Evolutionary conservation across 2,797 vertebrate genomes (phyloP).

Genomic region (Ataeniobius toweri): DNA sequence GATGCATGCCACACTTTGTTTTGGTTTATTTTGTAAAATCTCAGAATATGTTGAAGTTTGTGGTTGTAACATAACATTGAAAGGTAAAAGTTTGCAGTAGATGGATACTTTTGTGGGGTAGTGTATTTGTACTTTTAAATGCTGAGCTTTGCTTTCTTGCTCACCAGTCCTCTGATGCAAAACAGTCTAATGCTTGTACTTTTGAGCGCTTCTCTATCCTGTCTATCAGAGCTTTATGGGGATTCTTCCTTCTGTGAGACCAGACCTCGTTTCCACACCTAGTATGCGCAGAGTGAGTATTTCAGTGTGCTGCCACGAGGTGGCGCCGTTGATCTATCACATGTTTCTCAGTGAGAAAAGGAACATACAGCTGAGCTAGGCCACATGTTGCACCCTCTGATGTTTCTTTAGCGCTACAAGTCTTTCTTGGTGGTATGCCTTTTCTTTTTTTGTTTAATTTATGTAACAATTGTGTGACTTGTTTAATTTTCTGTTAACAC

Average conservation of each 20-base stretch:
- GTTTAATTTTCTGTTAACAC: neutral
- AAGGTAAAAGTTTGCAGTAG: too few relatives aligned
- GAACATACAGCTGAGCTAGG: slow-evolving; percentile 8
- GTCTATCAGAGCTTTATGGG: slow-evolving; percentile 75
- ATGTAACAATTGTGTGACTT: neutral
- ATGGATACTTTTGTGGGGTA: too few relatives aligned
- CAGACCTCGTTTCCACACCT: slow-evolving; percentile 78
- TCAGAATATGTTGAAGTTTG: neutral
- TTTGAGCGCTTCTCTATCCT: slow-evolving; percentile 41
- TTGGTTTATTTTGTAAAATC: neutral
- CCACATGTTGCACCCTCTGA: slow-evolving; percentile 35
- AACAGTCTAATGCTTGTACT: slow-evolving; percentile 31
- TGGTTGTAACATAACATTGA: neutral
- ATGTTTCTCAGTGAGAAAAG: neutral
- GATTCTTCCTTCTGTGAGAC: slow-evolving; percentile 79
- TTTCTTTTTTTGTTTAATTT: neutral
- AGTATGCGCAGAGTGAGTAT: slow-evolving; percentile 84
- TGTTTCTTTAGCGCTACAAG: neutral
- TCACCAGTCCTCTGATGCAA: slow-evolving; percentile 10
- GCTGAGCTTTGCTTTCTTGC: slow-evolving; percentile 19
- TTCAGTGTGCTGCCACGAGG: slow-evolving; percentile 44
- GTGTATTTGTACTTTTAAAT: slow-evolving; percentile 12
- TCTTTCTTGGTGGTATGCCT: neutral
- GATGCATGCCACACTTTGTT: neutral
- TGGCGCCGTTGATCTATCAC: slow-evolving; percentile 49